These are phyloP conservation scores for Chaetodon auriga DNA, from an alignment of 2,113 vertebrate species.

Conservation along the genomic window DNA sequence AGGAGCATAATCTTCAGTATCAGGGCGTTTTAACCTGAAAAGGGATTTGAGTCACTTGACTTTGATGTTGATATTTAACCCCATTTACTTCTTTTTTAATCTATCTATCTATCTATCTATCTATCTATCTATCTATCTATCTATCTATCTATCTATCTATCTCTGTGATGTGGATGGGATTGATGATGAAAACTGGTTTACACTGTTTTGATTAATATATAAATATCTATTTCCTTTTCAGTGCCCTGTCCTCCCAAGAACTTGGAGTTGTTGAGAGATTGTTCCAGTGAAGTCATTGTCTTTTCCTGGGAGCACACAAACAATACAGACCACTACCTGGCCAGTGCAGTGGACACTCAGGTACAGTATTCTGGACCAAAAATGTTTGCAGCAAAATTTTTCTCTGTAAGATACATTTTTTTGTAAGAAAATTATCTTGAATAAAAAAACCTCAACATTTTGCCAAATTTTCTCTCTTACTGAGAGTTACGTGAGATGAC, in stretches of 20 bases:
- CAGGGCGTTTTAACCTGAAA: slow-evolving; percentile 71
- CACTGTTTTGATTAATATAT: not conserved
- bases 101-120: not conserved
- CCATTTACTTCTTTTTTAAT: not conserved
- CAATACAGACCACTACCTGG: slow-evolving; percentile 70
- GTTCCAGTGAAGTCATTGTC: slow-evolving; percentile 79
- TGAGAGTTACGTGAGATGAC: not conserved
- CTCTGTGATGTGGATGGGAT: not conserved
- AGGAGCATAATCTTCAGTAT: slow-evolving; percentile 62
- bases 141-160: not conserved
- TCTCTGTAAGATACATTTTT: not conserved
- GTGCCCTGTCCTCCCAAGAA: slow-evolving; percentile 81
- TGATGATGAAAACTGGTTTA: too few species aligned
- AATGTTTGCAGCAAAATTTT: not conserved
- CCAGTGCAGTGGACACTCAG: slow-evolving; percentile 70
- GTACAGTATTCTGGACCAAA: slow-evolving; percentile 37
- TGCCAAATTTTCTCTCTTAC: not conserved
- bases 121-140: not conserved
- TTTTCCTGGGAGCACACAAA: slow-evolving; percentile 80
- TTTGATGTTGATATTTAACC: slow-evolving; percentile 67
- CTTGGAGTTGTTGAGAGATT: slow-evolving; percentile 72
- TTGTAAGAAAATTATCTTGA: not conserved
- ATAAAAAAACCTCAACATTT: not conserved
- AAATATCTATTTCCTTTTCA: slow-evolving; percentile 47
- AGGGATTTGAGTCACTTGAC: slow-evolving; percentile 51